Conservation (phyloP, 2,797 vertebrate genomes). For the Hoplostethus atlanticus region DNA sequence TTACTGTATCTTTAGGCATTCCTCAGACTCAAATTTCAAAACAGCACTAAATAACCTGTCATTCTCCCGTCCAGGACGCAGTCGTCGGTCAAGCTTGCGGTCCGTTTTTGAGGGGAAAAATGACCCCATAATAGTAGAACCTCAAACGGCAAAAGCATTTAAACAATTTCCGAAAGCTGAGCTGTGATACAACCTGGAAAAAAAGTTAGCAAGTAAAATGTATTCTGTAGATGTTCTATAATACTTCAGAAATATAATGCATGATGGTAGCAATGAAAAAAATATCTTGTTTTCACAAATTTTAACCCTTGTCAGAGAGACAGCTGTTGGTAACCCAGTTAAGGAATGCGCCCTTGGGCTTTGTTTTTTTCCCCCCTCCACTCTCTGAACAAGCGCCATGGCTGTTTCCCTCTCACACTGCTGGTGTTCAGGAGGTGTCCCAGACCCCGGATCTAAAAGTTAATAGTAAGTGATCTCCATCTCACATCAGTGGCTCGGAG, state of each 20-base stretch:
- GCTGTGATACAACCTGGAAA: neutral
- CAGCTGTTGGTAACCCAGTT: slow-evolving; percentile 70
- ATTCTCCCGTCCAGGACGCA: slow-evolving; percentile 58
- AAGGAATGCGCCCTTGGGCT: slow-evolving; percentile 60
- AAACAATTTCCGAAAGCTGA: slow-evolving; percentile 32
- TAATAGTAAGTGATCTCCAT: slow-evolving; percentile 60
- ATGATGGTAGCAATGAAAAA: slow-evolving; percentile 22
- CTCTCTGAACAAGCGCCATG: slow-evolving; percentile 57
- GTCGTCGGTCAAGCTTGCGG: slow-evolving; percentile 53
- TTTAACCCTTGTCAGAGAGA: slow-evolving; percentile 46
- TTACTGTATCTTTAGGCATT: slow-evolving; percentile 82
- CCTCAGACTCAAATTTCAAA: slow-evolving; percentile 87
- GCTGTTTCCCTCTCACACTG: slow-evolving; percentile 60
- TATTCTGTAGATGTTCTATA: neutral
- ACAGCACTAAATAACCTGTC: slow-evolving; percentile 86
- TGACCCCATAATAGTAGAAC: slow-evolving; percentile 33
- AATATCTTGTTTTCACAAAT: slow-evolving; percentile 55
- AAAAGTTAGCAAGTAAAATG: neutral
- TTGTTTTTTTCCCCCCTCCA: slow-evolving; percentile 1
- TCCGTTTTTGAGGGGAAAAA: slow-evolving; percentile 51
- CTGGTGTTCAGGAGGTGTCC: slow-evolving; percentile 59
- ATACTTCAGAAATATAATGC: slow-evolving; percentile 22
- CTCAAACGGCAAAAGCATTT: slow-evolving; percentile 28
- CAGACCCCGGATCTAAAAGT: slow-evolving; percentile 63
- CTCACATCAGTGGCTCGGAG: slow-evolving; percentile 37